phyloP scores from a whole-genome alignment of 2,797 vertebrate species.

The Acomys russatus region DNA sequence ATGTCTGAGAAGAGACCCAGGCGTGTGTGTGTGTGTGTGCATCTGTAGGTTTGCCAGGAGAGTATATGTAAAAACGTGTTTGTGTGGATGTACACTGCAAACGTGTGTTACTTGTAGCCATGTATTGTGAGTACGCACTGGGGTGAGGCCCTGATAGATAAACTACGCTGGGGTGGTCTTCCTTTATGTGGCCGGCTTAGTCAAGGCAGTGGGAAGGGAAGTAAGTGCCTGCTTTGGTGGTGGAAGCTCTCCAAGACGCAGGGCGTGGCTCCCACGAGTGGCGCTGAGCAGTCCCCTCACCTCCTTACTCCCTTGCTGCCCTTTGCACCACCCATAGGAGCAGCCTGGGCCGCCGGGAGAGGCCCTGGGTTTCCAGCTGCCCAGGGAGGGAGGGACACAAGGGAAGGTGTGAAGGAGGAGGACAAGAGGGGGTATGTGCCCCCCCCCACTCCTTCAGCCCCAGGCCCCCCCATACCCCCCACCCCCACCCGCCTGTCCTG shows the following conservation, averaged over 20 bases:
- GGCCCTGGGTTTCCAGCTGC: neutral
- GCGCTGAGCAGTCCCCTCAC: neutral
- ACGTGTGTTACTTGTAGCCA: neutral
- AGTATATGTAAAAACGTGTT: too few species aligned
- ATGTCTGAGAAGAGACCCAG: neutral
- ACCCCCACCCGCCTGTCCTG: neutral
- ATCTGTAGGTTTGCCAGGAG: neutral
- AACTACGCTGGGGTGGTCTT: rapidly evolving
- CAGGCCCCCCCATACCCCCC: too few species aligned
- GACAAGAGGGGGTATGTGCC: neutral
- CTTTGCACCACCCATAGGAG: neutral
- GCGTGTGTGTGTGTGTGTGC: too few species aligned
- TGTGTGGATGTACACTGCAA: neutral
- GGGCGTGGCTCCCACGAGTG: rapidly evolving
- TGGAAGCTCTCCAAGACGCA: too few species aligned
- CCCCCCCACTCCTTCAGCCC: neutral
- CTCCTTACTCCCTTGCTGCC: neutral
- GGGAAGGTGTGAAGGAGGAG: neutral
- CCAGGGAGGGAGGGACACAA: neutral
- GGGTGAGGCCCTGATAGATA: neutral
- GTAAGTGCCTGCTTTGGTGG: rapidly evolving
- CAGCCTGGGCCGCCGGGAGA: neutral
- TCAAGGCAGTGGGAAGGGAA: neutral
- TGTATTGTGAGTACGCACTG: too few species aligned
- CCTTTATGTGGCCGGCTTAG: neutral